Base-by-base conservation (phyloP, 2,888 invertebrate species). In the Leptinotarsa peninsularis region DNA sequence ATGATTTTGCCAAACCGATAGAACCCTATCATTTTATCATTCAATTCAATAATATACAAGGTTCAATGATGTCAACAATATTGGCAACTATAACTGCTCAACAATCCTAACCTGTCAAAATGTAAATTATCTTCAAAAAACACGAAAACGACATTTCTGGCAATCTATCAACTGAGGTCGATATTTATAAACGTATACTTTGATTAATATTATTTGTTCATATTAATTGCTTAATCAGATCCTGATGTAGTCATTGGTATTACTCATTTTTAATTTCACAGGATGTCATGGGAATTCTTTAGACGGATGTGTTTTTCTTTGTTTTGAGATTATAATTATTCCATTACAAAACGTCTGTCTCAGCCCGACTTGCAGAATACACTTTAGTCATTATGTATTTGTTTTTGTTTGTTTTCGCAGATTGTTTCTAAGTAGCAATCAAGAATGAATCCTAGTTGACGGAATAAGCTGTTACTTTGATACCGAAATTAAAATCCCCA, bases 291-390 rank as follows among this genome's bases (percentile, higher is more conserved):
- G 63, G 63, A 63, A 63, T 63, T 63, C 63, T 33, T 43, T 33
- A 63, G 63, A 63, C 63, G 63, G 63, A 63, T 63, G 63, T 43
- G 5, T 63, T n/a, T 63, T 63, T 43, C n/a, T 63, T 43, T 63
- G 63, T 43, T 63, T 63, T n/a, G n/a, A 63, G 63, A 63, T 63
- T 63, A 63, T 63, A 63, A 63, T 63, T 63, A 63, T 63, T 63
- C 17, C 43, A 43, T 43, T 33, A 63, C 60, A 43, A 33, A 63
- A 43, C 63, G 63, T 63, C 63, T 58, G 33, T 27, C 63, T 60
- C 63, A 58, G 23, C 58, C 21, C 58, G 58, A 58, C 58, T 58
- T 21, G 18, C 21, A 58, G 13, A 63, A 63, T 27, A 33, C 15
- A 33, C 33, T 63, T 33, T 15, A 63, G 63, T 43, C 43, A 63